phyloP scores from a whole-genome alignment of 2,113 vertebrate species.

The Meriones unguiculatus region DNA sequence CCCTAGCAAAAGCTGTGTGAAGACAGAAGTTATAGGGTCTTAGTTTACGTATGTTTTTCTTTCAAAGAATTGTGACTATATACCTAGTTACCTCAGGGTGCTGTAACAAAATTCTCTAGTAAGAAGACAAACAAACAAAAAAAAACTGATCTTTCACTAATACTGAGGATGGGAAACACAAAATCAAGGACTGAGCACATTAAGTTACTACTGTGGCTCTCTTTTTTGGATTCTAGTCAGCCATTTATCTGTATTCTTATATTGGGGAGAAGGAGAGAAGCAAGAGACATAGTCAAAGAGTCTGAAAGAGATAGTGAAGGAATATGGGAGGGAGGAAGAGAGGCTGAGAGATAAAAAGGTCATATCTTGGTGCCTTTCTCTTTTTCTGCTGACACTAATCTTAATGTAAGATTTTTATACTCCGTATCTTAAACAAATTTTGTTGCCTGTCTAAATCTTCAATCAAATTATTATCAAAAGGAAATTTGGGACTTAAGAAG shows the following conservation, averaged over 20 bases:
- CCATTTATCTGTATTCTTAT: neutral
- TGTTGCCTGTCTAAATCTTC: neutral
- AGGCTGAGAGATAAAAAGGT: neutral
- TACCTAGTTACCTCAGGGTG: too few species aligned
- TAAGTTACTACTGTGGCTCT: neutral
- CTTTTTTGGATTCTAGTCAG: neutral
- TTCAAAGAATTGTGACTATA: neutral
- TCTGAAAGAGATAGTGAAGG: neutral
- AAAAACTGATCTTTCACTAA: neutral
- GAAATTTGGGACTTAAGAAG: neutral
- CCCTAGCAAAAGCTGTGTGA: neutral
- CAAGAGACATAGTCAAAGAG: neutral
- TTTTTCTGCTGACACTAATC: neutral
- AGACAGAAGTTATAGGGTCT: neutral
- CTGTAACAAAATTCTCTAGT: too few species aligned
- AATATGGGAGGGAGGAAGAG: accelerated
- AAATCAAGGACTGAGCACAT: neutral
- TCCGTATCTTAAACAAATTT: neutral
- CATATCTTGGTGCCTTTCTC: neutral
- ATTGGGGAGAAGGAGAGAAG: too few species aligned
- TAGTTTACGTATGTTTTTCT: neutral
- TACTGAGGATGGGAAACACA: neutral
- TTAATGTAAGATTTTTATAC: neutral
- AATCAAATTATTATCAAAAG: neutral
- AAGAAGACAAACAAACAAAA: neutral